Evolutionary conservation across 92 coral and sea anemone species (phyloP).

Genomic region (Metridium senile): DNA sequence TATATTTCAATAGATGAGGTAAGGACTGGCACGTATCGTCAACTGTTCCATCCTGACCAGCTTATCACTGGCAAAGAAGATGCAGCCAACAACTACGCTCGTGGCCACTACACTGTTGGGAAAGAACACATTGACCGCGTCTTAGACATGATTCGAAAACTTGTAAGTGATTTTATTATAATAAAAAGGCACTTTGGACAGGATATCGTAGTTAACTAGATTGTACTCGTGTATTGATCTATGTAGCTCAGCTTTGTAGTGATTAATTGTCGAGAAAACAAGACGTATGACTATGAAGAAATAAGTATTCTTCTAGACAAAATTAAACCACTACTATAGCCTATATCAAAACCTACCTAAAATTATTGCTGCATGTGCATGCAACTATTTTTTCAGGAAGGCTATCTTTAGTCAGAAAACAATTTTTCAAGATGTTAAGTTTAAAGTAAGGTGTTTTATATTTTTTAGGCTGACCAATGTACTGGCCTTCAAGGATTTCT

Average conservation of each 20-base stretch:
- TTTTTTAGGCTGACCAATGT: constrained; percentile 61
- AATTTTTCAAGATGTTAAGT: too few relatives aligned
- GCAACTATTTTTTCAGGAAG: too few relatives aligned
- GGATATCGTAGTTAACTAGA: neutral
- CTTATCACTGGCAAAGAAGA: constrained; percentile 86
- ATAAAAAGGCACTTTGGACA: neutral
- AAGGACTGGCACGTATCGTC: constrained; percentile 82
- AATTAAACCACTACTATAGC: too few relatives aligned
- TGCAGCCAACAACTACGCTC: constrained; percentile 89
- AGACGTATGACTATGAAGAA: too few relatives aligned
- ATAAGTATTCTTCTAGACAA: too few relatives aligned
- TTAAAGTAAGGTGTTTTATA: too few relatives aligned
- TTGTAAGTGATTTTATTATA: constrained; percentile 28
- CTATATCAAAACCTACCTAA: too few relatives aligned
- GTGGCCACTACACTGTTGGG: constrained; percentile 88
- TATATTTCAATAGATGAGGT: constrained; percentile 69
- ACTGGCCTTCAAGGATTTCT: constrained; percentile 71
- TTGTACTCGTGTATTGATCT: too few relatives aligned
- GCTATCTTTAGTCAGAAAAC: too few relatives aligned
- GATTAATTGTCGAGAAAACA: too few relatives aligned
- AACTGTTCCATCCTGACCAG: constrained; percentile 83
- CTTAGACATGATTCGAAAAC: constrained; percentile 65
- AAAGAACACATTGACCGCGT: constrained; percentile 66
- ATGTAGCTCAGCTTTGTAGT: too few relatives aligned
- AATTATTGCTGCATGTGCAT: too few relatives aligned